These are phyloP conservation scores for Falco berigora DNA, from an alignment of 2,797 vertebrate genomes.

Conservation along the genomic window DNA sequence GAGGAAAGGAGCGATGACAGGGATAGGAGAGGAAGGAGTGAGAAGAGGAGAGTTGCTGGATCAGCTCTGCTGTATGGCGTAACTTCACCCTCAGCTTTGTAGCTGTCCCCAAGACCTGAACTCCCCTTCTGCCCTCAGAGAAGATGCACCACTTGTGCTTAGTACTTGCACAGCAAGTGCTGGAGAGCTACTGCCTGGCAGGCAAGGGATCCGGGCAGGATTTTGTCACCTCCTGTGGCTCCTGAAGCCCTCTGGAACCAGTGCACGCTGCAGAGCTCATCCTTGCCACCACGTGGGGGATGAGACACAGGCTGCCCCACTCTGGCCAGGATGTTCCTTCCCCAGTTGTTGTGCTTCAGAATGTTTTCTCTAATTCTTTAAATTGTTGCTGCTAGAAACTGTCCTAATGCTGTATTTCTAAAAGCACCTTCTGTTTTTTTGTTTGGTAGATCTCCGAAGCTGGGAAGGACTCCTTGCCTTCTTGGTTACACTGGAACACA, in stretches of 20 bases:
- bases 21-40: not conserved
- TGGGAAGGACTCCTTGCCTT: constrained; percentile 85
- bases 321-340: not conserved
- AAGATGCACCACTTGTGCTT: not conserved
- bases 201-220: not conserved
- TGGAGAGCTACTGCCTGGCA: not conserved
- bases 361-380: not conserved
- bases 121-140: not conserved
- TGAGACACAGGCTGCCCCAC: not conserved
- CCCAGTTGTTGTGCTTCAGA: not conserved
- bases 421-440: not conserved
- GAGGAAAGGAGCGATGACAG: not conserved
- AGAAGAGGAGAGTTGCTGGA: not conserved
- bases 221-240: not conserved
- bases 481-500: constrained; percentile 89
- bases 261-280: not conserved
- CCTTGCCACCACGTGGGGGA: fast-evolving
- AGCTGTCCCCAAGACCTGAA: not conserved
- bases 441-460: constrained; percentile 82
- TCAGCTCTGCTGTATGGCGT: fast-evolving
- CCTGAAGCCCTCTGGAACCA: not conserved
- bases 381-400: not conserved
- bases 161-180: not conserved
- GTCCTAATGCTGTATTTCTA: not conserved
- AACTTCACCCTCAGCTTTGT: not conserved